A percentile compares a stretch with the other conserved stretches of the same genome.
Evolutionary conservation across 2,888 invertebrate species (phyloP).

Genomic region (Ecliptopera silaceata): DNA sequence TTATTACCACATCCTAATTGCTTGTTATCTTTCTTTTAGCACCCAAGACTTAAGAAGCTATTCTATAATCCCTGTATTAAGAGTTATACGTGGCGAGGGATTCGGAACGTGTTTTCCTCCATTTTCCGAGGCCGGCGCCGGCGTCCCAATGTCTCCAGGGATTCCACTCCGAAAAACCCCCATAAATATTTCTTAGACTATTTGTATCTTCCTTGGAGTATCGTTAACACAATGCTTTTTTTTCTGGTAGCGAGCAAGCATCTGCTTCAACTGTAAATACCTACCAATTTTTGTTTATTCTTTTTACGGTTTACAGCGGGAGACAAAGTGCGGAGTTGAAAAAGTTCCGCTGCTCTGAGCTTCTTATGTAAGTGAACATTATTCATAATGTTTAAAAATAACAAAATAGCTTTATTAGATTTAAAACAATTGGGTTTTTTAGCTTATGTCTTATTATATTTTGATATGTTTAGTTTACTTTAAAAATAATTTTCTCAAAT

Average conservation of each 20-base stretch:
- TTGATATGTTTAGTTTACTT: too few species aligned
- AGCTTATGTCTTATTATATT: too few species aligned
- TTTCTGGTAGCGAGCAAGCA: constrained; percentile 58
- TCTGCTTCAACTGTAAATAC: constrained; percentile 56
- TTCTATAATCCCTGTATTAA: constrained; percentile 79
- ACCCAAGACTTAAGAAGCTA: constrained; percentile 74
- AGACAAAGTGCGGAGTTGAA: constrained; percentile 23
- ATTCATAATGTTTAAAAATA: neutral
- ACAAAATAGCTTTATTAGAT: too few species aligned
- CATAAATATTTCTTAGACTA: constrained; percentile 82
- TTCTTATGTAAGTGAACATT: neutral
- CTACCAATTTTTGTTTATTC: constrained; percentile 12
- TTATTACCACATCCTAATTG: constrained; percentile 63
- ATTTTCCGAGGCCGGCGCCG: constrained; percentile 68
- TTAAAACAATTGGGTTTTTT: too few species aligned
- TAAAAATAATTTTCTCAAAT: neutral
- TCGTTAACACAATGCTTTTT: constrained; percentile 78
- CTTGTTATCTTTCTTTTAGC: constrained; percentile 78
- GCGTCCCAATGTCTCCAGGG: constrained; percentile 64
- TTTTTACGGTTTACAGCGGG: constrained; percentile 15
- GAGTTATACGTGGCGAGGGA: constrained; percentile 78
- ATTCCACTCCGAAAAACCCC: constrained; percentile 80
- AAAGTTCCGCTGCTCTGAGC: constrained; percentile 20
- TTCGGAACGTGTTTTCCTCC: constrained; percentile 76
- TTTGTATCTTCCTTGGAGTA: constrained; percentile 81